Conservation (phyloP, 2,113 vertebrate genomes). For the Pica pica region DNA sequence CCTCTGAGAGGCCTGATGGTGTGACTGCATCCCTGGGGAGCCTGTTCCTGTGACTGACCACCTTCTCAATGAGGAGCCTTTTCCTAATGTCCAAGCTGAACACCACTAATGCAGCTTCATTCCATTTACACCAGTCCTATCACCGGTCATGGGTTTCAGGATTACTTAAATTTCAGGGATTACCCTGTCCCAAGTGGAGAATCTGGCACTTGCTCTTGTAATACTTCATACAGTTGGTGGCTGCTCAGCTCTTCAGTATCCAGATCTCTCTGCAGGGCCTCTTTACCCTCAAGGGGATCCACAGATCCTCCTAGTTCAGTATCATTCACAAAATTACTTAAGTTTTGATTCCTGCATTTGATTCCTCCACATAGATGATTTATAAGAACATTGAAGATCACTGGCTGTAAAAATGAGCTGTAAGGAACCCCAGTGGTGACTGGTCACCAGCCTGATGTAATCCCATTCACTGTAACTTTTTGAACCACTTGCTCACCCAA, state of each 20-base stretch:
- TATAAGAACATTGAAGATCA: background rate
- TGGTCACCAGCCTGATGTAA: background rate
- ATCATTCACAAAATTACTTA: rapidly evolving
- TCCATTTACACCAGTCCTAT: background rate
- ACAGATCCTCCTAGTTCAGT: background rate
- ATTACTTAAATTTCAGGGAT: background rate
- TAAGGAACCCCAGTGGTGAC: background rate
- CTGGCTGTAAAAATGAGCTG: background rate
- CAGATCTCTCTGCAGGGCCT: background rate
- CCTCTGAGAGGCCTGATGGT: background rate
- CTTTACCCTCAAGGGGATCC: background rate
- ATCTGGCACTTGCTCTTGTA: background rate
- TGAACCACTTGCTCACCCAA: background rate
- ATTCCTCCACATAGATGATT: background rate
- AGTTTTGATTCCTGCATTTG: background rate
- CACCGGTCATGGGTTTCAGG: background rate
- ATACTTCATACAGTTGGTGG: background rate
- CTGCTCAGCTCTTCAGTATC: background rate
- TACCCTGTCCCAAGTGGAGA: background rate
- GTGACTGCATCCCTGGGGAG: background rate
- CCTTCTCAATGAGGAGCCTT: background rate
- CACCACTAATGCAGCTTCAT: background rate
- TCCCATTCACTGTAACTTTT: background rate
- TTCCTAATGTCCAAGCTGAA: background rate
- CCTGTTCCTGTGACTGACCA: background rate